Evolutionary conservation across 1,140 invertebrate genomes (phyloP), one percentile per base, ranked within the genome.

Genomic region (Zelostemma sp.): DNA sequence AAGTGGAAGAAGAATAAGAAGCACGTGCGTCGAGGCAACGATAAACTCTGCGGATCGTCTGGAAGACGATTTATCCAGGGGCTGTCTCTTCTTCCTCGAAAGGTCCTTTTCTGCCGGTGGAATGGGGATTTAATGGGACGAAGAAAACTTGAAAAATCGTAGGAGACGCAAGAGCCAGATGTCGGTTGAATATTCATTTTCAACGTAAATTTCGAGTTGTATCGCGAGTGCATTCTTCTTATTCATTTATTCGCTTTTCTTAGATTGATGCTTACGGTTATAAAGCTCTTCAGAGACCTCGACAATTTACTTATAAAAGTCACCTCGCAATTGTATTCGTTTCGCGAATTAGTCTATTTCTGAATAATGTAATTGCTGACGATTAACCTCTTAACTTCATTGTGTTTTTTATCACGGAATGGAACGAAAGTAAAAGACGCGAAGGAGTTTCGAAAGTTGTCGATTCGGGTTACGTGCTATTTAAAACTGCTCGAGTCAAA

Each of bases 111-210:
- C 46, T 40, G 6, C 12, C 17, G n/a, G 15, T 38, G 12, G 49
- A 17, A 50, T 15, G 57, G 55, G 21, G 16, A 68, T 53, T 61
- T 61, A 53, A 53, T 53, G 56, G 31, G 5, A 49, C 11, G 16
- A 56, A 41, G 16, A 41, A 47, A 61, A 53, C 25, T 35, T 53
- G 58, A 61, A 61, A 61, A 51, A 61, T 51, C 41, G 43, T n/a
- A 16, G 14, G 41, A 53, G 41, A 41, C 58, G 50, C 40, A 25
- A 53, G 45, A 53, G 48, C 16, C 16, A 47, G 58, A 51, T 61
- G 33, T 38, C 28, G 49, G 58, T 46, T 61, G 58, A 49, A 54
- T 54, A 54, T 61, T 61, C 49, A 61, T 61, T 53, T 61, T 11
- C 19, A 53, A 17, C 21, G 12, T 25, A 35, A 45, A 17, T 31